Evolutionary conservation across 2,113 vertebrate species (phyloP).

Genomic region (Geococcyx californianus): DNA sequence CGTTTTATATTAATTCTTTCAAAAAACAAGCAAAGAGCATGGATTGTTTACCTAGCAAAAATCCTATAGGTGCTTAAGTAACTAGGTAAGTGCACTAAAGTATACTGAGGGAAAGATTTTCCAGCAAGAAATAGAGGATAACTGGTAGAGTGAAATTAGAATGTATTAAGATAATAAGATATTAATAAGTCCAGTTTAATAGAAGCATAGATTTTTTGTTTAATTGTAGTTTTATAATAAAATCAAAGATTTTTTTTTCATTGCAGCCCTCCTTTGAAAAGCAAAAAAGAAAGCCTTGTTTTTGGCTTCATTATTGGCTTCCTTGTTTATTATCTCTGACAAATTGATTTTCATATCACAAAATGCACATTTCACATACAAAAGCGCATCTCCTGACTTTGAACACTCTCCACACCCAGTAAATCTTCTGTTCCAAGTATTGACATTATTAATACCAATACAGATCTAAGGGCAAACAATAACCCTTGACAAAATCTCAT

Average conservation of each 20-base stretch:
- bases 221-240: not conserved
- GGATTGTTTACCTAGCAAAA: not conserved
- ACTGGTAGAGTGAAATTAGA: not conserved
- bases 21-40: not conserved
- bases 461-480: not conserved
- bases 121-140: not conserved
- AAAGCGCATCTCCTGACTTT: not conserved
- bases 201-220: not conserved
- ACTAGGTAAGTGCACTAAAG: not conserved
- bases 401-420: not conserved
- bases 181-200: not conserved
- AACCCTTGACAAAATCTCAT: not conserved
- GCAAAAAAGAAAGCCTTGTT: not conserved
- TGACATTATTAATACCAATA: not conserved
- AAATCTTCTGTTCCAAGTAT: not conserved
- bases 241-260: not conserved
- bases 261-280: not conserved
- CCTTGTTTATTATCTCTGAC: not conserved
- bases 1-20: not conserved
- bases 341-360: not conserved
- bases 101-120: not conserved
- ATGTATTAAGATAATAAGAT: not conserved
- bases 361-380: not conserved
- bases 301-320: not conserved
- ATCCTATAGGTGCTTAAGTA: not conserved